Evolutionary conservation across 2,797 vertebrate genomes (phyloP).

Genomic region (Eidolon dupreanum): DNA sequence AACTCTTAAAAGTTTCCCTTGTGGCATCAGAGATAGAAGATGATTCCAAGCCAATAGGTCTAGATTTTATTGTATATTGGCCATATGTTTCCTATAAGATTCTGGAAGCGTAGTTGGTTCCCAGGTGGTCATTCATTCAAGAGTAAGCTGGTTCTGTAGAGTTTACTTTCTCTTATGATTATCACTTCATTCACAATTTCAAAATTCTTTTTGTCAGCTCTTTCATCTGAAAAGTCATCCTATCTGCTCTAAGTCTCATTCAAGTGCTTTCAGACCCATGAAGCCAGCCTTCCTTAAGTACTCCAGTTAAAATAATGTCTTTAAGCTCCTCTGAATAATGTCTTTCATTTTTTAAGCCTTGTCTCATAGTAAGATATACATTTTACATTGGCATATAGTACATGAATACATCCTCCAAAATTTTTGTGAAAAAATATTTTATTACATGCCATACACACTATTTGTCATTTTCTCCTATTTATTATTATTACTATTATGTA

Average conservation of each 20-base stretch:
- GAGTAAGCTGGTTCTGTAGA: neutral
- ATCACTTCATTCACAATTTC: neutral
- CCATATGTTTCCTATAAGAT: neutral
- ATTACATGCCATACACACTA: neutral
- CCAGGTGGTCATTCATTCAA: neutral
- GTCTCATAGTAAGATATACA: neutral
- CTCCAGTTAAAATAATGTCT: neutral
- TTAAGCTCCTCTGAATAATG: too few species aligned
- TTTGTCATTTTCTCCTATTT: neutral
- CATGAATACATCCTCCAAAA: neutral
- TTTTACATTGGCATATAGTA: neutral
- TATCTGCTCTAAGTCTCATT: neutral
- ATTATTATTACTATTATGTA: neutral
- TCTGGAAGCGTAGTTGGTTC: neutral
- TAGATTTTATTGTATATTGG: neutral
- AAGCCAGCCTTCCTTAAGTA: neutral
- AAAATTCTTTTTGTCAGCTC: neutral
- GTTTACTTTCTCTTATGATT: neutral
- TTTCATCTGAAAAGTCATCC: neutral
- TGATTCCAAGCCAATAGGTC: neutral
- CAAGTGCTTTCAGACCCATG: neutral
- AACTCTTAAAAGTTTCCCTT: constrained; percentile 35
- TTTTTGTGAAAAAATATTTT: constrained; percentile 2
- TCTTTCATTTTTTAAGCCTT: neutral
- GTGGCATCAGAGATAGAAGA: neutral